A percentile compares a stretch with the other conserved stretches of the same genome.
Conservation (phyloP, 1,140 invertebrate genomes). For the Bombus turneri region DNA sequence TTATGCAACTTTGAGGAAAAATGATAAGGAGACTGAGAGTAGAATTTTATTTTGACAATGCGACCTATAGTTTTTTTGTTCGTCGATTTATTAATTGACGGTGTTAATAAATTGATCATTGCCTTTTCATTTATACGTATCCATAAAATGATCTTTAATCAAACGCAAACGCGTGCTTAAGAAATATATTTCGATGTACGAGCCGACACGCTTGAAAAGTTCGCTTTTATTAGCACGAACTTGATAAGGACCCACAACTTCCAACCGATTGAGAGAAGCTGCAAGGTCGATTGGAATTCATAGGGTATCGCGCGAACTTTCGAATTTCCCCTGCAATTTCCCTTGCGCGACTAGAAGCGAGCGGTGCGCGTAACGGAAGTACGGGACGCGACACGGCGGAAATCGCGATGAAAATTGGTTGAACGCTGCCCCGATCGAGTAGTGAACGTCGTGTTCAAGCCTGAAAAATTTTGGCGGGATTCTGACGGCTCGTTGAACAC, state of each 20-base stretch:
- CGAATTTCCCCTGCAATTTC: conserved; percentile 70
- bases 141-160: background rate
- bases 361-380: conserved; percentile 53
- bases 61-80: background rate
- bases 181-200: background rate
- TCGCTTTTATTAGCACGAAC: conserved; percentile 17
- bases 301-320: conserved; percentile 68
- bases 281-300: conserved; percentile 64
- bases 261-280: conserved; percentile 14
- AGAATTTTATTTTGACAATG: too few species aligned
- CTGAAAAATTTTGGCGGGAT: background rate
- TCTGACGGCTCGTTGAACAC: background rate
- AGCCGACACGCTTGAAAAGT: background rate
- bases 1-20: background rate
- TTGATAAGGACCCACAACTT: background rate
- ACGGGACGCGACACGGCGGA: conserved; percentile 67
- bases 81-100: background rate
- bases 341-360: conserved; percentile 60
- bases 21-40: too few species aligned
- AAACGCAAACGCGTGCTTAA: background rate
- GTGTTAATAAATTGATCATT: background rate
- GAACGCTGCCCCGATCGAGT: conserved; percentile 22
- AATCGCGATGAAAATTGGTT: conserved; percentile 79
- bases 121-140: background rate
- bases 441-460: background rate